Evolutionary conservation across 1,140 invertebrate species (phyloP).

Genomic region (Papilio aristodemus): DNA sequence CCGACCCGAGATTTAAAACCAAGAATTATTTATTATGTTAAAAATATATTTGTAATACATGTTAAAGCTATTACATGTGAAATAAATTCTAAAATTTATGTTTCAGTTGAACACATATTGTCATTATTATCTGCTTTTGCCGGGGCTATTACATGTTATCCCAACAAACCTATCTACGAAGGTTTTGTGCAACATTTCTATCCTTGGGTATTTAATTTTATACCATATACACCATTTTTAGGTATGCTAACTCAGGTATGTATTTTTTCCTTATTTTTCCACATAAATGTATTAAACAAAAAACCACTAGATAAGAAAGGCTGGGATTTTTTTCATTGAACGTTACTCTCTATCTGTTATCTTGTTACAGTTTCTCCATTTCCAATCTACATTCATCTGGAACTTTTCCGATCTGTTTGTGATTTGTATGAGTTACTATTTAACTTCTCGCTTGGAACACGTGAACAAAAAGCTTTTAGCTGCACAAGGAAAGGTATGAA

Average conservation of each 20-base stretch:
- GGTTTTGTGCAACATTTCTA: conserved; percentile 61
- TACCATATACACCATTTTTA: conserved; percentile 55
- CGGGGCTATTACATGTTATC: conserved; percentile 47
- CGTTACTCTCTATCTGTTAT: neutral
- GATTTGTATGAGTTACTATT: conserved; percentile 82
- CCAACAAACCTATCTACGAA: conserved; percentile 45
- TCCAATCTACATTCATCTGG: conserved; percentile 83
- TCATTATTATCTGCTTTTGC: conserved; percentile 60
- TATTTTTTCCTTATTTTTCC: conserved; percentile 2
- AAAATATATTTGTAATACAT: no score
- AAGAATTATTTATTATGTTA: no score
- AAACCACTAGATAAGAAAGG: no score
- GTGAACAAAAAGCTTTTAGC: conserved; percentile 80
- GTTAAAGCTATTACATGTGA: no score
- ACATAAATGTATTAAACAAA: no score
- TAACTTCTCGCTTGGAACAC: conserved; percentile 81
- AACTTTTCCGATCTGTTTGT: conserved; percentile 84
- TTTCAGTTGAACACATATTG: conserved; percentile 67
- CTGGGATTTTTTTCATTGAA: no score
- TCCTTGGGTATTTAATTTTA: conserved; percentile 63
- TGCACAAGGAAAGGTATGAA: conserved; percentile 74
- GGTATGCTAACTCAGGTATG: conserved; percentile 61
- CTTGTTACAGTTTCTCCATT: conserved; percentile 77
- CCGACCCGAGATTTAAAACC: no score
- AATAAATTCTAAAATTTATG: neutral